Conservation (phyloP, 2,113 vertebrate genomes). For the Ctenodactylus gundi region DNA sequence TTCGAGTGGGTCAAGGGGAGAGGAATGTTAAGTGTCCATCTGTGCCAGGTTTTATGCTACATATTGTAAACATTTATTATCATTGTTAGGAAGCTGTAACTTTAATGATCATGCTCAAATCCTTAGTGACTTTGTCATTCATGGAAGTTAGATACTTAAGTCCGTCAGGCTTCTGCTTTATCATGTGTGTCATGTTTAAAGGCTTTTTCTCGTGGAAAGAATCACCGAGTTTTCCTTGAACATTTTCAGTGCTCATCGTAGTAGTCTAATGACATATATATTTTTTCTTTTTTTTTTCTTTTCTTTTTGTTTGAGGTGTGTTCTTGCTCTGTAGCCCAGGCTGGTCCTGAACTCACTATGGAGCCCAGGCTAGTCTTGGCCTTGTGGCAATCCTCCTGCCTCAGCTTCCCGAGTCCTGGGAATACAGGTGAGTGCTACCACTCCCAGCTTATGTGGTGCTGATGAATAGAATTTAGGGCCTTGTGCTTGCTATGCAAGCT, state of each 20-base stretch:
- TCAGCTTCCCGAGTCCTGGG: too few relatives aligned
- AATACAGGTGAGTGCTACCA: too few relatives aligned
- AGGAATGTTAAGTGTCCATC: not conserved
- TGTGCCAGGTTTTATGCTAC: not conserved
- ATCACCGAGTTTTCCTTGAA: not conserved
- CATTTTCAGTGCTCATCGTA: not conserved
- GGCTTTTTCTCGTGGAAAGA: not conserved
- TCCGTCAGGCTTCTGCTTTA: not conserved
- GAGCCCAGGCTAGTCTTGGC: too few relatives aligned
- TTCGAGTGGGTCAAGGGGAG: not conserved
- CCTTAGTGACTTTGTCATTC: not conserved
- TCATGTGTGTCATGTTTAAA: not conserved
- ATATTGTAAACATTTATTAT: not conserved
- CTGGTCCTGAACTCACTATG: too few relatives aligned
- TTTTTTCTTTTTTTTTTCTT: too few relatives aligned
- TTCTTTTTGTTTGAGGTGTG: too few relatives aligned
- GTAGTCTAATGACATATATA: constrained; percentile 31
- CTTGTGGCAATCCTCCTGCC: too few relatives aligned
- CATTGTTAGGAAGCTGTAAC: not conserved
- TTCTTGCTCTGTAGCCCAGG: too few relatives aligned
- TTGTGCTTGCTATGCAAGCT: too few relatives aligned
- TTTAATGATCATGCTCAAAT: not conserved
- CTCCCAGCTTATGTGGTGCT: too few relatives aligned
- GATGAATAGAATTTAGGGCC: too few relatives aligned
- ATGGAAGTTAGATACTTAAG: not conserved